Evolutionary conservation across 1,140 invertebrate genomes (phyloP).

Genomic region (Phortica variegata): DNA sequence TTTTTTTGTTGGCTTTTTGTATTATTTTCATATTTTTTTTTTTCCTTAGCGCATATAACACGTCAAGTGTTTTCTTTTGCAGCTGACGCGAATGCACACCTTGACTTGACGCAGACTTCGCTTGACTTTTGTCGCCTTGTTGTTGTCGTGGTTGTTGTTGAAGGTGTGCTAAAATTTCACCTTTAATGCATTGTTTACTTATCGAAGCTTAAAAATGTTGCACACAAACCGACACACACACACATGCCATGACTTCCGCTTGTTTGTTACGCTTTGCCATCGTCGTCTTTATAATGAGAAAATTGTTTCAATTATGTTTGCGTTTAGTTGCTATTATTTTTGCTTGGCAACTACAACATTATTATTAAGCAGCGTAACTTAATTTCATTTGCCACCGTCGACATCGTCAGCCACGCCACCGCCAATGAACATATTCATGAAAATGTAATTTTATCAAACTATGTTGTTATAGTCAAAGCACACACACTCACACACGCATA

Average conservation of each 20-base stretch:
- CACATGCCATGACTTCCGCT: too few relatives aligned
- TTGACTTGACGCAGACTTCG: neutral
- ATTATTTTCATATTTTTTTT: too few relatives aligned
- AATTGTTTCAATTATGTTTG: constrained; percentile 55
- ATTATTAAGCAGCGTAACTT: constrained; percentile 50
- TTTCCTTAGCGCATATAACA: too few relatives aligned
- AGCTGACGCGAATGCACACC: too few relatives aligned
- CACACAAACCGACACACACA: too few relatives aligned
- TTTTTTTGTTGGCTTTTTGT: too few relatives aligned
- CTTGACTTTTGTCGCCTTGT: neutral
- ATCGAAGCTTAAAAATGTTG: too few relatives aligned
- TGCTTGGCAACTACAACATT: constrained; percentile 54
- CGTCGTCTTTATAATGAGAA: constrained; percentile 50
- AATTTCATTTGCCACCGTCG: constrained; percentile 8
- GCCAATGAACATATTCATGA: constrained; percentile 23
- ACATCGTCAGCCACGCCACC: neutral
- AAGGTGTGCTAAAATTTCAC: constrained; percentile 12
- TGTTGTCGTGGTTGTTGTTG: neutral
- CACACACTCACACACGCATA: too few relatives aligned
- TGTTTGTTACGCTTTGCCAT: constrained; percentile 16
- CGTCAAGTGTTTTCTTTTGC: too few relatives aligned
- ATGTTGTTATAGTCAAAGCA: too few relatives aligned
- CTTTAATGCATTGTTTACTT: too few relatives aligned
- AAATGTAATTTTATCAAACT: constrained; percentile 51
- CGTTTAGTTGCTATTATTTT: constrained; percentile 55